Evolutionary conservation across 2,797 vertebrate genomes (phyloP).

Genomic region (Borostomias antarcticus): DNA sequence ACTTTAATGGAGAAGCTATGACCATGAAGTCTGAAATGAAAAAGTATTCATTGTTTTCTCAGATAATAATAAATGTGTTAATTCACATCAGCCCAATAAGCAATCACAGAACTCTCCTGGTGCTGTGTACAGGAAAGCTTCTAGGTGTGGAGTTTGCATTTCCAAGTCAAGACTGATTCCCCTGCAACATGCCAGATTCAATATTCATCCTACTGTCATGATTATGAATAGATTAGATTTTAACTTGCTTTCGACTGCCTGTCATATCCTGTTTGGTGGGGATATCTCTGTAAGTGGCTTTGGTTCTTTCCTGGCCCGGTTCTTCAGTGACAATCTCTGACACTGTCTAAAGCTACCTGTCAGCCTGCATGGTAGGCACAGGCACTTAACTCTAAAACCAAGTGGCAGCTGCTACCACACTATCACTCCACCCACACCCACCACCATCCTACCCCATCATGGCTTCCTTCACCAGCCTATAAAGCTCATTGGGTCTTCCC

Average conservation of each 20-base stretch:
- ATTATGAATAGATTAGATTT: constrained; percentile 60
- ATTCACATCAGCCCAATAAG: not conserved
- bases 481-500: too few relatives aligned
- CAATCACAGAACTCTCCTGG: not conserved
- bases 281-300: constrained; percentile 16
- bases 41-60: not conserved
- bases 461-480: too few relatives aligned
- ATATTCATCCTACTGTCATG: constrained; percentile 48
- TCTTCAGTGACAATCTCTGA: constrained; percentile 48
- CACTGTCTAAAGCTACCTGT: constrained; percentile 61
- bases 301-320: too few relatives aligned
- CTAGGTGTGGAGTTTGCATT: constrained; percentile 18
- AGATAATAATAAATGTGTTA: not conserved
- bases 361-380: too few relatives aligned
- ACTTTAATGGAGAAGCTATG: not conserved
- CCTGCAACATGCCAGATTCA: constrained; percentile 43
- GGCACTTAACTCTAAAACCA: too few relatives aligned
- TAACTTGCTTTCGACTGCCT: constrained; percentile 51
- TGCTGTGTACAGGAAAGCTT: not conserved
- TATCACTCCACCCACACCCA: too few relatives aligned
- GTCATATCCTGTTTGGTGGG: constrained; percentile 61
- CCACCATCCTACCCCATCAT: too few relatives aligned
- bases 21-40: not conserved
- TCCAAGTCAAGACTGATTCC: constrained; percentile 7
- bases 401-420: too few relatives aligned